Evolutionary conservation across 2,888 invertebrate genomes (phyloP).

Genomic region (Lobophora halterata): DNA sequence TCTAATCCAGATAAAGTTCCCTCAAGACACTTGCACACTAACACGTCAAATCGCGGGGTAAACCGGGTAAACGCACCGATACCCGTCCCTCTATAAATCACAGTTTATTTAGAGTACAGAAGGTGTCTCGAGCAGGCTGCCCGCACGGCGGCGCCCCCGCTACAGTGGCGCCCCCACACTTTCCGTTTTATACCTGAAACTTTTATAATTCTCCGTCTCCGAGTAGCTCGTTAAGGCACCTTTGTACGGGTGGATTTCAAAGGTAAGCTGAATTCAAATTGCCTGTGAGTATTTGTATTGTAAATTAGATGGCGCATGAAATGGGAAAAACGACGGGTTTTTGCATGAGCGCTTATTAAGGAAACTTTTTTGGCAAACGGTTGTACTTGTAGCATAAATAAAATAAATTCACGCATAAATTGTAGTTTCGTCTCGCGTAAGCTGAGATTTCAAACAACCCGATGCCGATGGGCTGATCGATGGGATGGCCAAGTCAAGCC

Average conservation of each 20-base stretch:
- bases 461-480: too few relatives aligned
- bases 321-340: slow-evolving; percentile 29
- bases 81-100: slow-evolving; percentile 35
- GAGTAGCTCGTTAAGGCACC: slow-evolving; percentile 58
- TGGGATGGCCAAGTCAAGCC: too few relatives aligned
- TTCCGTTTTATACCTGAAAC: slow-evolving; percentile 48
- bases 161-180: slow-evolving; percentile 33
- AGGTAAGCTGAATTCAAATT: slow-evolving; percentile 57
- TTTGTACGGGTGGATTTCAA: slow-evolving; percentile 52
- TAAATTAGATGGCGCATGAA: slow-evolving; percentile 45
- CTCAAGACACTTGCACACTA: slow-evolving; percentile 16
- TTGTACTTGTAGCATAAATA: too few relatives aligned
- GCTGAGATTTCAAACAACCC: too few relatives aligned
- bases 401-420: too few relatives aligned
- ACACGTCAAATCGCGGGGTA: slow-evolving; percentile 25
- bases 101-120: slow-evolving; percentile 43
- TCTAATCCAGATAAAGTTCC: too few relatives aligned
- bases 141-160: slow-evolving; percentile 37
- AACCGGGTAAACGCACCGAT: slow-evolving; percentile 33
- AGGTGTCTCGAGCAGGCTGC: slow-evolving; percentile 34
- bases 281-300: slow-evolving; percentile 61
- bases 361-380: slow-evolving; percentile 25
- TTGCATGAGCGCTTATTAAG: slow-evolving; percentile 20
- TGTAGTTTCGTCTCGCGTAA: too few relatives aligned
- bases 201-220: slow-evolving; percentile 49